Conservation (phyloP, 2,888 invertebrate genomes). For the Aspidapion aeneum region DNA sequence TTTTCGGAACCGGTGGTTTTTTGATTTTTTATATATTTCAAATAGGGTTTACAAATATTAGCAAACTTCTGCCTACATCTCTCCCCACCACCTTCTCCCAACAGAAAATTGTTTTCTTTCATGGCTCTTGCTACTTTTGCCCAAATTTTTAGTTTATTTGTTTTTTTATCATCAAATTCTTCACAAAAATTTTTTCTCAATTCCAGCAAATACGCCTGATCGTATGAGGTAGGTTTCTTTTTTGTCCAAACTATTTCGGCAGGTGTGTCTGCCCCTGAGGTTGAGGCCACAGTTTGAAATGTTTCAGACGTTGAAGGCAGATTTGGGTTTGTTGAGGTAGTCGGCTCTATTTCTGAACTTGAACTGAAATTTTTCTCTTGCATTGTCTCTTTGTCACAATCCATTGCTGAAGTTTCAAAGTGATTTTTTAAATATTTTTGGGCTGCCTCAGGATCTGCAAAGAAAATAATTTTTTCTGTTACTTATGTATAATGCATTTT, state of each 20-base stretch:
- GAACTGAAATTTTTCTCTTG: too few relatives aligned
- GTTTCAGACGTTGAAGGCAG: too few relatives aligned
- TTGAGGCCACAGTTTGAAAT: too few relatives aligned
- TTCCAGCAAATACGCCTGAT: background rate
- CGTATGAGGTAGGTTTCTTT: background rate
- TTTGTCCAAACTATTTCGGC: background rate
- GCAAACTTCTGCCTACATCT: background rate
- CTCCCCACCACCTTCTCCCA: background rate
- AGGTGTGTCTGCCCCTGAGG: too few relatives aligned
- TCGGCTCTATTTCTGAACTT: too few relatives aligned
- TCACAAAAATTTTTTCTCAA: background rate
- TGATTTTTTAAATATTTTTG: too few relatives aligned
- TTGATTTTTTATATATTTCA: background rate
- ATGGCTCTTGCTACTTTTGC: background rate
- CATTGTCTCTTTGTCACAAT: too few relatives aligned
- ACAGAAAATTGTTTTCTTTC: background rate
- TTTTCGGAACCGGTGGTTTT: background rate
- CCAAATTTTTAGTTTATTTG: background rate
- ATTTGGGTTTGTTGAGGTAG: too few relatives aligned
- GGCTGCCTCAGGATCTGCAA: too few relatives aligned
- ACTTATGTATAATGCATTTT: too few relatives aligned
- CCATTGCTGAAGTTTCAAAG: too few relatives aligned
- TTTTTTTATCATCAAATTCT: background rate
- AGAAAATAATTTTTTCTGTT: too few relatives aligned
- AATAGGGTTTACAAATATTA: background rate